phyloP scores from a whole-genome alignment of 2,888 invertebrate species.

The Ophioninae sp. region DNA sequence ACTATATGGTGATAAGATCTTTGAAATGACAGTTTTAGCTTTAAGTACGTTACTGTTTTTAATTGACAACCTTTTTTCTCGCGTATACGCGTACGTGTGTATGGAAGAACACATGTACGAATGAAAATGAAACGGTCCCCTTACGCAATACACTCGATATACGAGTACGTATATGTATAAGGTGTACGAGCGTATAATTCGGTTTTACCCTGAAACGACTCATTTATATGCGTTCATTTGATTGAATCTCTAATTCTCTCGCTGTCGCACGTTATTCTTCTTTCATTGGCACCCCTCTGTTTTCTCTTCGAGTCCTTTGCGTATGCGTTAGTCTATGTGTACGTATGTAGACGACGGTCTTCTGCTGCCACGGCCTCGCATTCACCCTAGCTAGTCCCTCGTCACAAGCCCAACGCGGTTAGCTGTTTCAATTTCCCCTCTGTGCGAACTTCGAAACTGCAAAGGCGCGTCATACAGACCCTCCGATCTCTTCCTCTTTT shows the following conservation, averaged over 20 bases:
- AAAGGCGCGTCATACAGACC: slow-evolving; percentile 67
- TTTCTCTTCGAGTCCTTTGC: slow-evolving; percentile 43
- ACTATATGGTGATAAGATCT: too few species aligned
- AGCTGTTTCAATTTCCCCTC: slow-evolving; percentile 79
- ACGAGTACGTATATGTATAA: slow-evolving; percentile 62
- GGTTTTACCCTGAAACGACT: slow-evolving; percentile 79
- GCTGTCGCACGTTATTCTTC: slow-evolving; percentile 56
- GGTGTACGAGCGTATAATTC: slow-evolving; percentile 73
- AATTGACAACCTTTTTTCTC: slow-evolving; percentile 23
- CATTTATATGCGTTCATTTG: slow-evolving; percentile 80
- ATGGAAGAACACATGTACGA: slow-evolving; percentile 63
- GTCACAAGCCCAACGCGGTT: slow-evolving; percentile 75
- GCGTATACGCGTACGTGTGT: slow-evolving; percentile 14
- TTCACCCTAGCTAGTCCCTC: slow-evolving; percentile 61
- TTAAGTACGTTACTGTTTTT: too few species aligned
- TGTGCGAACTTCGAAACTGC: slow-evolving; percentile 72
- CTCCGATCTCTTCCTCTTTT: slow-evolving; percentile 42
- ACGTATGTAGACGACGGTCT: slow-evolving; percentile 30
- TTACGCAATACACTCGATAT: slow-evolving; percentile 44
- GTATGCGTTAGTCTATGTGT: not conserved
- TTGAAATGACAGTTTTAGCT: too few species aligned
- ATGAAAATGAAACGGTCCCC: slow-evolving; percentile 57
- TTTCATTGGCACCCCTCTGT: slow-evolving; percentile 54
- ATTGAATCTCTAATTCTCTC: slow-evolving; percentile 74
- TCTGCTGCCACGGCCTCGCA: slow-evolving; percentile 61